Evolutionary conservation across 2,113 vertebrate genomes (phyloP).

Genomic region (Vulpes lagopus): DNA sequence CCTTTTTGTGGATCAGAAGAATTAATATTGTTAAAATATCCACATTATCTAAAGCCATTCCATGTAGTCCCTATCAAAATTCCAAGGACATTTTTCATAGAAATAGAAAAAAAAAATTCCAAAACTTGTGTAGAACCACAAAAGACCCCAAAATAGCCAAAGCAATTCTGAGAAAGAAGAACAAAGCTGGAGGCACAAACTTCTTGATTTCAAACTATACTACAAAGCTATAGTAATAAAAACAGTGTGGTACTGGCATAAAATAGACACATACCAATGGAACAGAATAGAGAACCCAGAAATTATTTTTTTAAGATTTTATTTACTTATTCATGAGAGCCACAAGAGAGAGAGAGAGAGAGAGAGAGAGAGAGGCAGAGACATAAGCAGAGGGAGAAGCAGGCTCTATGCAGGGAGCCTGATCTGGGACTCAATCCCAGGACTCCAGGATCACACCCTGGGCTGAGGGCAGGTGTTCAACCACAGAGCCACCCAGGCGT

Average conservation of each 20-base stretch:
- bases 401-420: too few relatives aligned
- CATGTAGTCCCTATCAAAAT: neutral
- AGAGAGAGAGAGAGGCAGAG: too few relatives aligned
- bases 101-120: neutral
- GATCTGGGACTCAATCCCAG: too few relatives aligned
- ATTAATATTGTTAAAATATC: neutral
- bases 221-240: neutral
- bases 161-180: neutral
- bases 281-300: neutral
- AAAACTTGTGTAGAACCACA: neutral
- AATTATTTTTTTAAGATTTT: neutral
- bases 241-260: neutral
- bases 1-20: neutral
- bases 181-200: neutral
- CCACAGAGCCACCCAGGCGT: too few relatives aligned
- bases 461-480: too few relatives aligned
- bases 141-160: neutral
- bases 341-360: too few relatives aligned
- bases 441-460: too few relatives aligned
- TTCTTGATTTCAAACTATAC: neutral
- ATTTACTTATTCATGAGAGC: too few relatives aligned
- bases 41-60: neutral
- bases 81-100: neutral
- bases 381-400: too few relatives aligned
- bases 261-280: neutral